A percentile compares a stretch with the other conserved stretches of the same genome.
Conservation (phyloP, 2,888 invertebrate genomes). For the Baccha elongata region DNA sequence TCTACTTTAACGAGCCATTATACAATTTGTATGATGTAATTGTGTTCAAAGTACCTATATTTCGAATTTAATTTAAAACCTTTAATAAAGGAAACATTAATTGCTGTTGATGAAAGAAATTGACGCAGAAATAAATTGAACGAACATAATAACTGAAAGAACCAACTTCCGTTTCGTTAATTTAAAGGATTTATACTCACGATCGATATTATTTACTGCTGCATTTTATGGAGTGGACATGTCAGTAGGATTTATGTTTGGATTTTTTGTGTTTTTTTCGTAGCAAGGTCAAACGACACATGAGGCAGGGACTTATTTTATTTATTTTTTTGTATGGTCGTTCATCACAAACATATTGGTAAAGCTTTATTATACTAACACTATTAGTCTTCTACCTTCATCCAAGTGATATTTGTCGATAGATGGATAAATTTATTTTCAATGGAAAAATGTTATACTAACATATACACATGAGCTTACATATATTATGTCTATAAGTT, state of each 20-base stretch:
- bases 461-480: constrained; percentile 1
- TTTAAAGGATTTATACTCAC: constrained; percentile 52
- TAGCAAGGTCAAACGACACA: constrained; percentile 9
- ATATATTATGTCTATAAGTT: no score
- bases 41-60: no score
- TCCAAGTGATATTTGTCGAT: neutral
- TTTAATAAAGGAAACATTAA: constrained; percentile 53
- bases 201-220: constrained; percentile 39
- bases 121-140: constrained; percentile 47
- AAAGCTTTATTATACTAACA: neutral
- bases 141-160: constrained; percentile 38
- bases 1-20: no score
- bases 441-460: constrained; percentile 52
- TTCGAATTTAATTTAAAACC: no score
- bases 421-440: constrained; percentile 62
- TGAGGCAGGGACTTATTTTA: neutral
- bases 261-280: neutral
- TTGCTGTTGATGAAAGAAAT: constrained; percentile 19
- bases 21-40: no score
- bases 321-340: neutral
- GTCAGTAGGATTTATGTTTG: neutral
- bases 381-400: neutral
- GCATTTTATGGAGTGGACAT: neutral
- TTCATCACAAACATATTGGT: neutral
- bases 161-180: constrained; percentile 53